A percentile compares a stretch with the other conserved stretches of the same genome.
These are phyloP conservation scores for Achroia grisella DNA, from an alignment of 1,140 invertebrate species.

Conservation along the genomic window DNA sequence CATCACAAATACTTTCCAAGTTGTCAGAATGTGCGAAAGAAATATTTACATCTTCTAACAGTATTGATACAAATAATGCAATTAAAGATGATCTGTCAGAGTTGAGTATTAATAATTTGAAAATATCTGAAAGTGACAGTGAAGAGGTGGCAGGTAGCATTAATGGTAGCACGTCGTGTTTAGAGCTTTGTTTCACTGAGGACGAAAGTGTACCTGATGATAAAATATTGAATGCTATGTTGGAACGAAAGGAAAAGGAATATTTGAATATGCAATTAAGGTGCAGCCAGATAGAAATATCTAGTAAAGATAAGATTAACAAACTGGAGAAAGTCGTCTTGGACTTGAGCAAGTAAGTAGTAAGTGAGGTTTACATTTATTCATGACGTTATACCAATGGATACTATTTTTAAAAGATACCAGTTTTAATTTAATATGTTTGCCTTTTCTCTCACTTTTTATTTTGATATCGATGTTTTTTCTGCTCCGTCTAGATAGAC, in stretches of 20 bases:
- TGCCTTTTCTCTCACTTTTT: no score
- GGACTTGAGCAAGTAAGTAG: constrained; percentile 65
- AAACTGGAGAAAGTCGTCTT: constrained; percentile 61
- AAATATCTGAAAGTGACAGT: constrained; percentile 67
- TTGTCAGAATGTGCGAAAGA: constrained; percentile 70
- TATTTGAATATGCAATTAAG: constrained; percentile 60
- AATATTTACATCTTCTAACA: constrained; percentile 65
- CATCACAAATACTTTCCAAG: constrained; percentile 62
- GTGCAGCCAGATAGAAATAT: constrained; percentile 52
- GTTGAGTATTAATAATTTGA: constrained; percentile 59
- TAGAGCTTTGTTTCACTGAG: constrained; percentile 67
- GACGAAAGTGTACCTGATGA: constrained; percentile 55
- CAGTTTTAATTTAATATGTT: no score
- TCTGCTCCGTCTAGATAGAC: no score
- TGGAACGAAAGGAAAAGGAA: constrained; percentile 60
- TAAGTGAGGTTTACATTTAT: no score
- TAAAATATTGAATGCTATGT: constrained; percentile 35
- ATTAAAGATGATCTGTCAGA: constrained; percentile 59
- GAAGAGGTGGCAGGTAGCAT: constrained; percentile 64
- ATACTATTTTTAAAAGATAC: no score
- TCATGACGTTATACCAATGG: no score
- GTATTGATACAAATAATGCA: constrained; percentile 50
- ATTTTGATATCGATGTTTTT: no score
- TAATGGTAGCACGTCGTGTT: constrained; percentile 62
- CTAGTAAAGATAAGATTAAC: constrained; percentile 60